These are phyloP conservation scores for Sebastiscus albofasciatus DNA, from an alignment of 2,797 vertebrate genomes.

Conservation along the genomic window DNA sequence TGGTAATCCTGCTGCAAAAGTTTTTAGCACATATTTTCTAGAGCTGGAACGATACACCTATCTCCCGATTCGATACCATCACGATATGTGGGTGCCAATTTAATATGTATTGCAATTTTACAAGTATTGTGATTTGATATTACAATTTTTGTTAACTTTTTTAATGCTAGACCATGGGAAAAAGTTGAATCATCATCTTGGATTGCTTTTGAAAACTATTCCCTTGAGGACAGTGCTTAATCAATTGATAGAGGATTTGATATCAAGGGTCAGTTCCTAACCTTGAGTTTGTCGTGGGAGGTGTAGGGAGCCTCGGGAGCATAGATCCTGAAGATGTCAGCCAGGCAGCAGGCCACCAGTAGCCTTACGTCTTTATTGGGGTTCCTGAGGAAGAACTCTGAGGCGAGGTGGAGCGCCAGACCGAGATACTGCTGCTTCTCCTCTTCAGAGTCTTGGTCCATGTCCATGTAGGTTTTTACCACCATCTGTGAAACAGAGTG, in stretches of 20 bases:
- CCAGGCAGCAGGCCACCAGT: conserved; percentile 98
- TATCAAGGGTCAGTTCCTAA: conserved; percentile 50
- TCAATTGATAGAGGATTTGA: not conserved
- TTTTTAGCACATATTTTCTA: not conserved
- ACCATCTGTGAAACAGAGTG: conserved; percentile 88
- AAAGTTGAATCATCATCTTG: not conserved
- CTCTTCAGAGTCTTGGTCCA: conserved; percentile 99
- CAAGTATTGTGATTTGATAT: too few species aligned
- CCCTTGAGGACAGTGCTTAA: not conserved
- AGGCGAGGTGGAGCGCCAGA: conserved; percentile 96
- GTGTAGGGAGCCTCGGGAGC: conserved; percentile 99
- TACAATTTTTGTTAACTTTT: too few species aligned
- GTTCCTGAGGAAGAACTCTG: conserved; percentile 99
- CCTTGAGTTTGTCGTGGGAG: conserved; percentile 99
- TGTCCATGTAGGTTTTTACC: conserved; percentile 99
- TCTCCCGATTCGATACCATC: too few species aligned
- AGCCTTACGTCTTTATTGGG: conserved; percentile 99
- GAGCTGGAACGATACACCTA: too few species aligned
- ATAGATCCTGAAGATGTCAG: conserved; percentile 99
- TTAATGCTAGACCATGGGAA: too few species aligned
- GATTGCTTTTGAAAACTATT: not conserved
- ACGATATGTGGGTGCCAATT: too few species aligned
- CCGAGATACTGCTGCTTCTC: conserved; percentile 99
- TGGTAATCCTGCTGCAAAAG: not conserved
- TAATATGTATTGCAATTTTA: too few species aligned